Evolutionary conservation across 1,140 invertebrate genomes (phyloP), one percentile per base, ranked within the genome.

Genomic region (Bombus breviceps): DNA sequence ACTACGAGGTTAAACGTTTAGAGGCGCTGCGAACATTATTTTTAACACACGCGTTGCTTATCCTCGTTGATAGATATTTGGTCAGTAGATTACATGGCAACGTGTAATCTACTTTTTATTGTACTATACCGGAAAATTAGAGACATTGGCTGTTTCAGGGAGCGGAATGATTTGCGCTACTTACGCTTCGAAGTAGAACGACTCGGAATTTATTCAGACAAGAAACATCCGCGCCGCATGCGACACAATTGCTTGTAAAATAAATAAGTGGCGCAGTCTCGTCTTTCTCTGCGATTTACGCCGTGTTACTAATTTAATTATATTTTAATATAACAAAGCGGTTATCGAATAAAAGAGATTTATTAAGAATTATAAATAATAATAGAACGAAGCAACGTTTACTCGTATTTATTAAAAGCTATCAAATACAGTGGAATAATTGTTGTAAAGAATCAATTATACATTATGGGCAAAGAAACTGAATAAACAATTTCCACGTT

Each of bases 191-290:
- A 77, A 77, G 74, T 83, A 69, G 74, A 83, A 53, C 53, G 9
- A 68, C 32, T 68, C 73, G 25, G 72, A 32, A 41, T 69, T 41
- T 66, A 47, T 43, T 83, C 81, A 69, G 81, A 57, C 62, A 25
- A 39, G 62, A 47, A 32, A 57, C 73, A 75, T 59, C 13, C n/a
- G 43, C 25, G 53, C 32, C 25, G 53, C n/a, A 32, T 28, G 53
- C 78, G 64, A n/a, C 78, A 13, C 78, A 80, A 80, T 47, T 80
- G 22, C 22, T 18, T 15, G 4, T 9, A 13, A 37, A n/a, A 22
- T 28, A 80, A 80, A 69, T 68, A 53, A 47, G n/a, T 10, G 18
- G 41, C 3, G 2, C 1, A 4, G 64, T 1, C 13, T 37, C 28
- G 18, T 34, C 53, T 28, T 37, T 13, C 37, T n/a, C 0, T 3